These are phyloP conservation scores for Ataeniobius toweri DNA, from an alignment of 2,797 vertebrate genomes.

Conservation along the genomic window DNA sequence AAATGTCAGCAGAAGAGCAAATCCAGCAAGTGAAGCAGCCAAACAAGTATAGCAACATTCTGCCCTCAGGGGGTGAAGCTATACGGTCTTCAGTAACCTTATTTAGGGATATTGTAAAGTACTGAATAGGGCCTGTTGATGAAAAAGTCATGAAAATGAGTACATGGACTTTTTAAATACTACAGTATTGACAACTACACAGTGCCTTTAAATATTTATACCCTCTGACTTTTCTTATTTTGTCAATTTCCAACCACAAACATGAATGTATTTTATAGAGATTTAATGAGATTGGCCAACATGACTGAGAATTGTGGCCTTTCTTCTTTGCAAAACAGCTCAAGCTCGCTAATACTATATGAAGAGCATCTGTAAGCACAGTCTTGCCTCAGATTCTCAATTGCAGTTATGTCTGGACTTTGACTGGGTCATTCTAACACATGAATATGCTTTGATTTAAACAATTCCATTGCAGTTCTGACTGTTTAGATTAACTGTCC, in stretches of 20 bases:
- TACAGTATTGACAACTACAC: not conserved
- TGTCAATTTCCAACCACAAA: not conserved
- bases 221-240: not conserved
- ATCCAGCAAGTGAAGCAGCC: conserved; percentile 31
- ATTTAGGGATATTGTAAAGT: conserved; percentile 9
- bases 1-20: conserved; percentile 42
- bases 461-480: not conserved
- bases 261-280: not conserved
- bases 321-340: not conserved
- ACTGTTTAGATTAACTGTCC: not conserved
- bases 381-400: not conserved
- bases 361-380: not conserved
- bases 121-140: conserved; percentile 8
- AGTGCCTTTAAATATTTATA: not conserved
- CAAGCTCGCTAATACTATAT: not conserved
- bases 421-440: not conserved
- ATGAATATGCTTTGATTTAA: not conserved
- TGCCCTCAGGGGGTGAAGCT: not conserved
- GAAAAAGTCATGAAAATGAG: not conserved
- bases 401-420: not conserved
- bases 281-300: not conserved
- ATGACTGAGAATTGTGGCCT: not conserved
- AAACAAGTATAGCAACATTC: conserved; percentile 20
- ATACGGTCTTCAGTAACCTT: conserved; percentile 8
- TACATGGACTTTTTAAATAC: conserved; percentile 8